Evolutionary conservation across 2,888 invertebrate species (phyloP).

Genomic region (Dasysyrphus tricinctus): DNA sequence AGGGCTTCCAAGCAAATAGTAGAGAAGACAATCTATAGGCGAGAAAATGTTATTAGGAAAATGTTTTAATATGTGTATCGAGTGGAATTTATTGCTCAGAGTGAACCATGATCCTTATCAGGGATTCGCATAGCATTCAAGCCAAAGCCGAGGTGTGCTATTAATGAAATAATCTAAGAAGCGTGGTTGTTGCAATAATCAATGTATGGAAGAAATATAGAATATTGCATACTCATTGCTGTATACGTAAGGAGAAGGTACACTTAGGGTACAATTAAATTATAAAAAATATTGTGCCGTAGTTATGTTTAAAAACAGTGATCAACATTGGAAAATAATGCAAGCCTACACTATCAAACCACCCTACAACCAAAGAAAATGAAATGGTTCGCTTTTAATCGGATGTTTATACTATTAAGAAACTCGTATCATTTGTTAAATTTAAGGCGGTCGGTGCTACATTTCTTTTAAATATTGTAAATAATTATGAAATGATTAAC

Average conservation of each 20-base stretch:
- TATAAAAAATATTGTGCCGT: neutral
- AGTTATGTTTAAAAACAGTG: neutral
- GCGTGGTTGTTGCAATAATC: slow-evolving; percentile 53
- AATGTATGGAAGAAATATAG: slow-evolving; percentile 25
- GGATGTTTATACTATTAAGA: no score
- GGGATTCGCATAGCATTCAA: slow-evolving; percentile 38
- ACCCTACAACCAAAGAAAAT: no score
- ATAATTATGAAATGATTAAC: no score
- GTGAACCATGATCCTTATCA: slow-evolving; percentile 65
- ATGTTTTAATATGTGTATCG: slow-evolving; percentile 66
- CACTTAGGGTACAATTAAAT: neutral
- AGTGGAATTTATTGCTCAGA: slow-evolving; percentile 68
- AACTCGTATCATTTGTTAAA: no score
- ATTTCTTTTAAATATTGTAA: no score
- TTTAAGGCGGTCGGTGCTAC: no score
- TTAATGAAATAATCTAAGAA: slow-evolving; percentile 58
- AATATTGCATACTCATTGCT: neutral
- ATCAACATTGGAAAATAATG: neutral
- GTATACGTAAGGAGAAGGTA: neutral
- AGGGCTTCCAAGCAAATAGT: slow-evolving; percentile 8
- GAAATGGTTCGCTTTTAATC: no score
- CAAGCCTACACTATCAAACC: no score
- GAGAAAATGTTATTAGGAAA: slow-evolving; percentile 65
- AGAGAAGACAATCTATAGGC: slow-evolving; percentile 38
- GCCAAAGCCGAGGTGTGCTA: slow-evolving; percentile 49